Evolutionary conservation across 1,140 invertebrate species (phyloP), one percentile per base, ranked within the genome.

Genomic region (Drosophila busckii): DNA sequence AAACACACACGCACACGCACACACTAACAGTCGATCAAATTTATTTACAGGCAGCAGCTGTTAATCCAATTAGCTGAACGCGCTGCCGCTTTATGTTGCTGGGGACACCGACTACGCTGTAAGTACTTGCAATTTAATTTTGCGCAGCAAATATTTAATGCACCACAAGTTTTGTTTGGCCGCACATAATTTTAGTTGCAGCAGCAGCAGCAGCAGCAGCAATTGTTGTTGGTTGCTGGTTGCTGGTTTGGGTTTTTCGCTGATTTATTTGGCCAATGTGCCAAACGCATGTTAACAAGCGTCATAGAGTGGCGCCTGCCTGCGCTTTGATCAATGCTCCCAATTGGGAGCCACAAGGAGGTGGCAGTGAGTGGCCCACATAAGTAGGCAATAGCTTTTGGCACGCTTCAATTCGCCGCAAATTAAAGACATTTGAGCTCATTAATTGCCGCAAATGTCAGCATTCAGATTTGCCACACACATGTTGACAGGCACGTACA

Each of bases 201-300:
- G n/a, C n/a, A n/a, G n/a, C n/a, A n/a, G n/a, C n/a, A n/a, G n/a
- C n/a, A n/a, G n/a, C n/a, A n/a, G n/a, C n/a, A n/a, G n/a, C n/a
- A n/a, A n/a, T n/a, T n/a, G n/a, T n/a, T n/a, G n/a, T n/a, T n/a
- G n/a, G n/a, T n/a, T n/a, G 34, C 12, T 23, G 10, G 19, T 41
- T 44, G 53, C 35, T 35, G 26, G 45, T 56, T 55, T 58, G 53
- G 32, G 55, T 67, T 80, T 80, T n/a, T n/a, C n/a, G n/a, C n/a
- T n/a, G 70, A 80, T 80, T 80, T 80, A 82, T 80, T 78, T 82
- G 75, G 58, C 45, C 49, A 70, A 70, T 70, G 71, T 73, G 63
- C 73, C 71, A 80, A 78, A 71, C 58, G 58, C 71, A 71, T 78
- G 71, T 78, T 80, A 78, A 78, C 73, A 80, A 73, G 71, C 45